Evolutionary conservation across 2,888 invertebrate genomes (phyloP).

Genomic region (Dinocampus coccinellae): DNA sequence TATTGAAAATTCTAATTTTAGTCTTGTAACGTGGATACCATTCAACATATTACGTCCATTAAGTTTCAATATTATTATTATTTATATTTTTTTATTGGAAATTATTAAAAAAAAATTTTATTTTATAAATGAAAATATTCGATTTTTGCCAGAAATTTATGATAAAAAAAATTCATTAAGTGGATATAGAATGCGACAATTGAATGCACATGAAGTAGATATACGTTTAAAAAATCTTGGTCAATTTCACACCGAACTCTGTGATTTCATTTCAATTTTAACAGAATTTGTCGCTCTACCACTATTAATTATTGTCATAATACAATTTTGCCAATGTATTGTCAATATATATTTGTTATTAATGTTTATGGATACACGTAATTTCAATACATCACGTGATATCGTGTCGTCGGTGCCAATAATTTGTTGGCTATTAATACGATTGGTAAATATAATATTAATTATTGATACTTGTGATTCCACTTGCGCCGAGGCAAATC

Average conservation of each 20-base stretch:
- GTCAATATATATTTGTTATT: slow-evolving; percentile 37
- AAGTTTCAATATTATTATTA: slow-evolving; percentile 23
- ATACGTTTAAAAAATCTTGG: slow-evolving; percentile 32
- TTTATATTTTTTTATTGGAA: slow-evolving; percentile 30
- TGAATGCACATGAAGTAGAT: background rate
- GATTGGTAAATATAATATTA: slow-evolving; percentile 17
- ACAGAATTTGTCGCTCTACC: slow-evolving; percentile 36
- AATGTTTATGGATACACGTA: slow-evolving; percentile 18
- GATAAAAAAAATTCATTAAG: background rate
- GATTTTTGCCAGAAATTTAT: slow-evolving; percentile 5
- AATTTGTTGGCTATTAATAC: slow-evolving; percentile 31
- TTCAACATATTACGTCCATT: slow-evolving; percentile 23
- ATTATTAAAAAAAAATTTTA: slow-evolving; percentile 30
- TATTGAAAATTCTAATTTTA: background rate
- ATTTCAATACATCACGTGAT: background rate
- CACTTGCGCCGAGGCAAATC: slow-evolving; percentile 42
- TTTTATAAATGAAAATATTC: slow-evolving; percentile 35
- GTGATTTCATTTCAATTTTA: slow-evolving; percentile 28
- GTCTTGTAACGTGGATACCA: slow-evolving; percentile 7
- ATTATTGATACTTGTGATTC: slow-evolving; percentile 33
- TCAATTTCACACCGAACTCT: slow-evolving; percentile 39
- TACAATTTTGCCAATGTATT: slow-evolving; percentile 33
- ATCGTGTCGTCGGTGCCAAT: background rate
- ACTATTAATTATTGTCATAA: slow-evolving; percentile 33
- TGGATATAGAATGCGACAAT: slow-evolving; percentile 20